phyloP scores from a whole-genome alignment of 2,888 invertebrate species.

The Mythimna lalbum region DNA sequence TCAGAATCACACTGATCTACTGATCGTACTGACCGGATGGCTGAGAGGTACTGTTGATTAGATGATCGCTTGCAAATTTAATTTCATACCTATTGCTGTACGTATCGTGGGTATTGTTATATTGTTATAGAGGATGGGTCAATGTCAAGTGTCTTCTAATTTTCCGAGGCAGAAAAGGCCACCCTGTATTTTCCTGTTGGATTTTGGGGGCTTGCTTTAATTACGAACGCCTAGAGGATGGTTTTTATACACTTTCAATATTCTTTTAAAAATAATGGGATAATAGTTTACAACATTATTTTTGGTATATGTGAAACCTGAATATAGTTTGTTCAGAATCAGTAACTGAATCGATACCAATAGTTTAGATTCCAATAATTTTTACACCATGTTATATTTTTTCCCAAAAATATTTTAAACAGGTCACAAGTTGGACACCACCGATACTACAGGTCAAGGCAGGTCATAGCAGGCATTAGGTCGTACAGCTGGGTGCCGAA shows the following conservation, averaged over 20 bases:
- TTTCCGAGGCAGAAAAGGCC: not conserved
- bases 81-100: conserved; percentile 28
- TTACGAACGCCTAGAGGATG: too few species aligned
- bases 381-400: too few species aligned
- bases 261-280: not conserved
- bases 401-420: too few species aligned
- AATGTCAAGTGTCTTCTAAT: not conserved
- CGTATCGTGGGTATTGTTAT: not conserved
- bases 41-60: conserved; percentile 35
- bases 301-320: too few species aligned
- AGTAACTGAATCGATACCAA: too few species aligned
- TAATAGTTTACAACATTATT: too few species aligned
- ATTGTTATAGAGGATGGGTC: not conserved
- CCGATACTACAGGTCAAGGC: too few species aligned
- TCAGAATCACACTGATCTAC: conserved; percentile 60
- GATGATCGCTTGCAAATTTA: conserved; percentile 46
- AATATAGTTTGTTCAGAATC: too few species aligned
- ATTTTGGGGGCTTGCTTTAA: not conserved
- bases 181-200: not conserved
- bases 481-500: too few species aligned
- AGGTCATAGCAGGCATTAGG: too few species aligned
- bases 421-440: too few species aligned
- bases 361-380: too few species aligned
- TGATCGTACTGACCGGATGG: not conserved
- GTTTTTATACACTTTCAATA: not conserved